Evolutionary conservation across 2,888 invertebrate genomes (phyloP).

Genomic region (Pollenia labialis): DNA sequence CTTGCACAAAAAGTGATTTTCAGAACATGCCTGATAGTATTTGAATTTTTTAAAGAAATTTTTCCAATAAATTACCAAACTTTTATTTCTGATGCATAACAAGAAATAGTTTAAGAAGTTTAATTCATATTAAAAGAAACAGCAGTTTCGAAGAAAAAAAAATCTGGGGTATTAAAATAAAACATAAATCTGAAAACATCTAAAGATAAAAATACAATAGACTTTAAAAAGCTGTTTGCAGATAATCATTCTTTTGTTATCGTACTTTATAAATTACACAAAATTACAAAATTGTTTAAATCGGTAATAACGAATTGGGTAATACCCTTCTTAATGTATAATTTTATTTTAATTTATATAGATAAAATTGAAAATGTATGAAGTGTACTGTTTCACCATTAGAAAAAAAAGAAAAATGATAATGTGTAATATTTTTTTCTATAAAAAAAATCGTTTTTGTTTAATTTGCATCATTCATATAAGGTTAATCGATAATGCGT

Average conservation of each 20-base stretch:
- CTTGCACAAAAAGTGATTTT: too few relatives aligned
- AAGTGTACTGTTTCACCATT: too few relatives aligned
- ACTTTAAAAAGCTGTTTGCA: neutral
- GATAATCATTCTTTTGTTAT: constrained; percentile 31
- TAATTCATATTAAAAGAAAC: neutral
- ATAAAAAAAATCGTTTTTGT: too few relatives aligned
- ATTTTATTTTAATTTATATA: too few relatives aligned
- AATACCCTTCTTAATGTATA: neutral
- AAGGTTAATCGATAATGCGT: too few relatives aligned
- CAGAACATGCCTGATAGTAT: too few relatives aligned
- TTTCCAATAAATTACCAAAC: neutral
- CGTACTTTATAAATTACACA: constrained; percentile 43
- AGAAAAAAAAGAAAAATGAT: too few relatives aligned
- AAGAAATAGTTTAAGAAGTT: neutral
- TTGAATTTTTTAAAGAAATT: neutral
- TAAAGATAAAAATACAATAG: constrained; percentile 32
- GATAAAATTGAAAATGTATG: too few relatives aligned
- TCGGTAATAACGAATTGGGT: neutral
- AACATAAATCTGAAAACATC: neutral
- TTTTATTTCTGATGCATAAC: neutral
- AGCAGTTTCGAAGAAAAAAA: neutral
- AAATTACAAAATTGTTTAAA: neutral
- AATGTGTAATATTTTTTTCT: too few relatives aligned
- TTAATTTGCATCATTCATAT: too few relatives aligned
- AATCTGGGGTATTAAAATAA: neutral